Percentiles rank a stretch among this genome's conserved stretches.
Conservation (phyloP, 1,140 invertebrate genomes). For the Drosophila subpulchrella region DNA sequence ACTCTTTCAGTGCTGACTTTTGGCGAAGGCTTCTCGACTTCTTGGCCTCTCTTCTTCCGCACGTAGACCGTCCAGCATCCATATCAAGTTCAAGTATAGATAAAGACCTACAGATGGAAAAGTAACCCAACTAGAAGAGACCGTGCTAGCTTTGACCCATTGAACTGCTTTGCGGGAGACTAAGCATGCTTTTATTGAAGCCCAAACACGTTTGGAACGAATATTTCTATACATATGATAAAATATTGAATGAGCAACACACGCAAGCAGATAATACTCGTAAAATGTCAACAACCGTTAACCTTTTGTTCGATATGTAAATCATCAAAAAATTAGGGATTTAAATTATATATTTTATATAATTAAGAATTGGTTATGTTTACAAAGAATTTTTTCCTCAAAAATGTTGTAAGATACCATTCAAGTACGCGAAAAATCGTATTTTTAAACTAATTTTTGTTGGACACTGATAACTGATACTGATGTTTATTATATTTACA, state of each 20-base stretch:
- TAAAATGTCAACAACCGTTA: conserved; percentile 6
- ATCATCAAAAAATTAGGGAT: background rate
- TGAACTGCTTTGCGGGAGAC: conserved; percentile 51
- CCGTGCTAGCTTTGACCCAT: conserved; percentile 60
- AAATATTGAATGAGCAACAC: conserved; percentile 18
- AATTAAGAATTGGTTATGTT: background rate
- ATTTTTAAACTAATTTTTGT: too few relatives aligned
- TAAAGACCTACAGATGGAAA: background rate
- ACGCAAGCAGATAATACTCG: conserved; percentile 12
- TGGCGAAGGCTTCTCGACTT: conserved; percentile 34
- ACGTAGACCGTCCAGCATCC: conserved; percentile 40
- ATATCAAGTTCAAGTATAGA: conserved; percentile 70
- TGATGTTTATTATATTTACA: background rate
- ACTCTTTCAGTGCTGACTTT: conserved; percentile 26
- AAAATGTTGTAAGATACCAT: too few relatives aligned
- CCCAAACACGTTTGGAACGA: conserved; percentile 38
- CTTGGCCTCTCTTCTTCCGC: conserved; percentile 49
- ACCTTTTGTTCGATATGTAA: background rate
- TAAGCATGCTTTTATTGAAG: conserved; percentile 21
- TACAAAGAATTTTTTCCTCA: too few relatives aligned
- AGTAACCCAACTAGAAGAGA: conserved; percentile 41
- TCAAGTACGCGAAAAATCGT: too few relatives aligned
- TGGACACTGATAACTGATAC: too few relatives aligned
- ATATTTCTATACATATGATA: conserved; percentile 35
- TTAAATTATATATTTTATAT: background rate